Percentiles rank a stretch among this genome's conserved stretches.
These are phyloP conservation scores for Orius insidiosus DNA, from an alignment of 1,140 invertebrate genomes.

Conservation along the genomic window DNA sequence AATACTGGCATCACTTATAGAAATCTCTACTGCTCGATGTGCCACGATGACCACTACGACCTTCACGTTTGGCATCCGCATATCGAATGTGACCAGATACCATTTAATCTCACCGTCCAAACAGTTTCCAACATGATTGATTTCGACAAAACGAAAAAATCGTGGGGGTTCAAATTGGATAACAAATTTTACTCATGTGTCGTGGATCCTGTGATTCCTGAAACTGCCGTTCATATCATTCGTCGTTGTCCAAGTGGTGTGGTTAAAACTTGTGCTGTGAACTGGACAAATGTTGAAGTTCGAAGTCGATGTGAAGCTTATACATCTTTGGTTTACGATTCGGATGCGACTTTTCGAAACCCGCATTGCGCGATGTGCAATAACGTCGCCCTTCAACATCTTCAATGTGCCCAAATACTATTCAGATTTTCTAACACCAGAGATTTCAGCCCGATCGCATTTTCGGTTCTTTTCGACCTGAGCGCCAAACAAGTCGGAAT, in stretches of 20 bases:
- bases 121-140: constrained; percentile 11
- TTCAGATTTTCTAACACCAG: constrained; percentile 19
- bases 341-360: constrained; percentile 31
- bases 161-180: constrained; percentile 17
- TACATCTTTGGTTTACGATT: constrained; percentile 27
- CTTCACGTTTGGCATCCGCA: constrained; percentile 28
- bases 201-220: constrained; percentile 21
- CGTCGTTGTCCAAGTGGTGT: constrained; percentile 21
- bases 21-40: constrained; percentile 37
- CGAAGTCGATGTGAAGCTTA: constrained; percentile 25
- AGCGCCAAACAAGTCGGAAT: constrained; percentile 26
- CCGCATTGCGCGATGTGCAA: constrained; percentile 39
- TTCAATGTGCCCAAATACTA: constrained; percentile 22
- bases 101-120: constrained; percentile 13
- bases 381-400: constrained; percentile 25
- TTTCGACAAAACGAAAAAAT: constrained; percentile 7
- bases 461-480: constrained; percentile 34
- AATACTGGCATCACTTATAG: constrained; percentile 31
- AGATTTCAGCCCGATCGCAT: constrained; percentile 28
- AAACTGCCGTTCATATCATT: constrained; percentile 12
- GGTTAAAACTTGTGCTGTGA: constrained; percentile 23
- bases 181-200: constrained; percentile 17
- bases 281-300: constrained; percentile 24
- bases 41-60: constrained; percentile 27
- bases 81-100: constrained; percentile 26